phyloP scores from a whole-genome alignment of 2,113 vertebrate genomes.

The Megaceryle torquata region DNA sequence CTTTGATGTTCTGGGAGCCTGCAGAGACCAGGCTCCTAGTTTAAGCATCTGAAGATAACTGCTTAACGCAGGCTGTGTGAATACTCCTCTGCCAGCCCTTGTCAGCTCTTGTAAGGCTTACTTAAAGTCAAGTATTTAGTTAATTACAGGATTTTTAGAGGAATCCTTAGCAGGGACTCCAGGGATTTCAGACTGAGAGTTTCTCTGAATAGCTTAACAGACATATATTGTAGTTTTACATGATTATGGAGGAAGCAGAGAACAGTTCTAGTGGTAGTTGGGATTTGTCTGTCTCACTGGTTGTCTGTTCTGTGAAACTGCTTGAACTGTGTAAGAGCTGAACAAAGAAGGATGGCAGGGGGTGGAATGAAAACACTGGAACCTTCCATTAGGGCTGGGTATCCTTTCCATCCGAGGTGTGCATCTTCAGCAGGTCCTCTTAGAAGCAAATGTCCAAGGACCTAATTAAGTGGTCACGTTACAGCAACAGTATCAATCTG shows the following conservation, averaged over 20 bases:
- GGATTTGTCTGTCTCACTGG: not conserved
- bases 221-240: not conserved
- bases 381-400: constrained; percentile 16
- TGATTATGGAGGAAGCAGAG: not conserved
- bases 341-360: constrained; percentile 9
- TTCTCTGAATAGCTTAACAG: not conserved
- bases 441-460: constrained; percentile 12
- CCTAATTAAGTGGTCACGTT: not conserved
- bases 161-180: not conserved
- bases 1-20: not conserved
- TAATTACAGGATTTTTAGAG: not conserved
- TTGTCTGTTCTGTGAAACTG: not conserved
- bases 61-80: not conserved
- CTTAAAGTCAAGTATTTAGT: not conserved
- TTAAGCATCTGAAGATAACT: not conserved
- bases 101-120: not conserved
- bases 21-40: not conserved
- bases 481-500: not conserved
- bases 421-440: not conserved
- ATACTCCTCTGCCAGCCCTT: not conserved
- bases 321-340: not conserved
- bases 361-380: not conserved
- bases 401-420: constrained; percentile 1
- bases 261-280: not conserved
- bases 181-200: not conserved